Evolutionary conservation across 2,797 vertebrate species (phyloP).

Genomic region (Loriculus beryllinus): DNA sequence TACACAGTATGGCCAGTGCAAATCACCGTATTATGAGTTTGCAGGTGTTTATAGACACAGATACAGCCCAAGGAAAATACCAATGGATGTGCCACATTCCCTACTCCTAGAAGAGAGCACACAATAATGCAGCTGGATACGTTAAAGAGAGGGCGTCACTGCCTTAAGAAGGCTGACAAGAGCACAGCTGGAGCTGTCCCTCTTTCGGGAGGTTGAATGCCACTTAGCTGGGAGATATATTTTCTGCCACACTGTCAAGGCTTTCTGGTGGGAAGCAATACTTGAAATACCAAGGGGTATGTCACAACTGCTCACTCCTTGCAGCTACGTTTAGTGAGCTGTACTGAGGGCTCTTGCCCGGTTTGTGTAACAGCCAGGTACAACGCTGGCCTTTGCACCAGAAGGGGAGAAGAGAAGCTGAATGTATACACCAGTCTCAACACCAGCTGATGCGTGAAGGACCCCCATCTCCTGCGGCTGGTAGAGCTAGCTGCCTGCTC

Average conservation of each 20-base stretch:
- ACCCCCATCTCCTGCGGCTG: neutral
- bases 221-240: neutral
- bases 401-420: neutral
- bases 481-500: neutral
- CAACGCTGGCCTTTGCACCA: neutral
- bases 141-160: neutral
- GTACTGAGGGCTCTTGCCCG: neutral
- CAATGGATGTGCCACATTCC: neutral
- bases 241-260: neutral
- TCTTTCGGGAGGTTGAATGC: neutral
- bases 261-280: neutral
- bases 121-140: neutral
- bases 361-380: neutral
- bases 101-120: neutral
- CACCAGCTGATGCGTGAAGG: neutral
- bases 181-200: neutral
- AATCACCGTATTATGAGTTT: fast-evolving
- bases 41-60: neutral
- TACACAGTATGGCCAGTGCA: neutral
- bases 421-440: fast-evolving
- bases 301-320: neutral
- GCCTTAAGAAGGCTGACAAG: neutral
- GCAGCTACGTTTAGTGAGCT: neutral
- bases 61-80: neutral
- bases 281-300: neutral